phyloP scores from a whole-genome alignment of 1,140 invertebrate genomes.

The Bombus breviceps region DNA sequence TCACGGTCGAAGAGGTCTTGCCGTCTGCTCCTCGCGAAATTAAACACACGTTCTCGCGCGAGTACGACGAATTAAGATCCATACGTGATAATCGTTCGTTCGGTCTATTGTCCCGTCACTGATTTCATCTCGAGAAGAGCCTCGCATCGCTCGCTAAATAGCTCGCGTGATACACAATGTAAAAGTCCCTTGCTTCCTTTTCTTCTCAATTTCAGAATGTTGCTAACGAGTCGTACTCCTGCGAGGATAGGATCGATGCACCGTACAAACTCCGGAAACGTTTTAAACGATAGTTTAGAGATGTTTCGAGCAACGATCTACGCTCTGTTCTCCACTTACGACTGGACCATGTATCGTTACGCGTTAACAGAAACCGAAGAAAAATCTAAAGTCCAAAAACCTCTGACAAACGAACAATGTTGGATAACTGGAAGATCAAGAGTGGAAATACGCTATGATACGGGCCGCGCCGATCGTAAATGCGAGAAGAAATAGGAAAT shows the following conservation, averaged over 20 bases:
- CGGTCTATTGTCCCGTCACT: constrained; percentile 56
- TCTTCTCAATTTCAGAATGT: not conserved
- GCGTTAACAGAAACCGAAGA: no score
- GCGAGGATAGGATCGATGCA: not conserved
- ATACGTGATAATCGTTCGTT: constrained; percentile 52
- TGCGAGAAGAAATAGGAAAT: not conserved
- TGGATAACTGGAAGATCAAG: no score
- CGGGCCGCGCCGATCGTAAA: no score
- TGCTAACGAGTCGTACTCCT: no score
- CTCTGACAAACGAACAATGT: no score
- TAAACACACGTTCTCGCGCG: constrained; percentile 61
- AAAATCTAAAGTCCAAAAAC: no score
- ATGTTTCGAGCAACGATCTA: no score
- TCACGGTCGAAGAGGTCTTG: constrained; percentile 37
- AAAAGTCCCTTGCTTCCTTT: not conserved
- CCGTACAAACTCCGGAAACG: not conserved
- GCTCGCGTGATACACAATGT: no score
- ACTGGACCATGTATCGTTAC: no score
- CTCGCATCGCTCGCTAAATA: not conserved
- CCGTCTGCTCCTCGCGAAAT: constrained; percentile 19
- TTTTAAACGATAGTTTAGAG: no score
- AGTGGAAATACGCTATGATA: no score
- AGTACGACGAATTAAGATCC: constrained; percentile 61
- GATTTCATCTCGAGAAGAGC: constrained; percentile 51
- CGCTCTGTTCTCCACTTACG: no score